phyloP scores from a whole-genome alignment of 2,113 vertebrate species.

The Lophura nycthemera region DNA sequence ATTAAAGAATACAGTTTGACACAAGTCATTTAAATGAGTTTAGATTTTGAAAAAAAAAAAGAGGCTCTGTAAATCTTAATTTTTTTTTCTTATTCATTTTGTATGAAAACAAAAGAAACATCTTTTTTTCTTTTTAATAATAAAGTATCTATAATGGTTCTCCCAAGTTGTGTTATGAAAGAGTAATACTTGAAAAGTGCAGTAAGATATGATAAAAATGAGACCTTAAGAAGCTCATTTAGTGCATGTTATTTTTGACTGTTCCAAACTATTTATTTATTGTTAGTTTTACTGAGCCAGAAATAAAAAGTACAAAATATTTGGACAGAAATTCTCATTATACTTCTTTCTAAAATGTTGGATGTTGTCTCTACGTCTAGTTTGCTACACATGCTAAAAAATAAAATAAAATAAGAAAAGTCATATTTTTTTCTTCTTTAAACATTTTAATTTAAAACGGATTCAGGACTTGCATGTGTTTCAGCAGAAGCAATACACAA shows the following conservation, averaged over 20 bases:
- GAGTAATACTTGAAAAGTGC: background rate
- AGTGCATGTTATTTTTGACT: background rate
- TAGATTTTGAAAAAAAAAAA: background rate
- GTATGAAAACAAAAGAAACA: background rate
- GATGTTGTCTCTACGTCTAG: background rate
- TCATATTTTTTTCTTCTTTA: background rate
- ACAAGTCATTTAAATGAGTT: background rate
- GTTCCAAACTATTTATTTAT: background rate
- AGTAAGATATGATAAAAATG: background rate
- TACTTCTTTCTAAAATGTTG: background rate
- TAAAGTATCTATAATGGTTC: background rate
- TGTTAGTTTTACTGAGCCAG: background rate
- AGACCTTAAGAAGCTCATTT: background rate
- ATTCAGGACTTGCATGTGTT: background rate
- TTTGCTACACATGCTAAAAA: conserved; percentile 16
- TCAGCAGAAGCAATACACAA: background rate
- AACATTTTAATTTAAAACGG: conserved; percentile 5
- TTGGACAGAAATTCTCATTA: conserved; percentile 42
- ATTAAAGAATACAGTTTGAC: background rate
- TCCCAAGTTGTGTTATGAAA: background rate
- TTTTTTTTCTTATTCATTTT: background rate
- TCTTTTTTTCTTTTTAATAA: background rate
- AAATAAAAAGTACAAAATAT: conserved; percentile 35
- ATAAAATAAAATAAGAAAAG: background rate
- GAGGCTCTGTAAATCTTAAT: background rate